Conservation (phyloP, 1,140 invertebrate genomes). For the Triops longicaudatus region DNA sequence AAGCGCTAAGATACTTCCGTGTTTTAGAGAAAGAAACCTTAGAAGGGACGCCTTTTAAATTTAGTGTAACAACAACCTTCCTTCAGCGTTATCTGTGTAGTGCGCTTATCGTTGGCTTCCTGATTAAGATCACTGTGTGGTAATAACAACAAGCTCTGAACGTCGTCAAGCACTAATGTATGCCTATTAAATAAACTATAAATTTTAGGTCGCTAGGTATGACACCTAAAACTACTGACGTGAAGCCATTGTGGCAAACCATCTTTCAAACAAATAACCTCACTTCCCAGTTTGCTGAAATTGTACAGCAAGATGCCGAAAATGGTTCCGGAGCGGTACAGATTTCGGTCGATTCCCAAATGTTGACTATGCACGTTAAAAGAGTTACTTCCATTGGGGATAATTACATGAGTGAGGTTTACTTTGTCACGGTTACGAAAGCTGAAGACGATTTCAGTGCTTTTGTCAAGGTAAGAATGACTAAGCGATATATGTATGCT, state of each 20-base stretch:
- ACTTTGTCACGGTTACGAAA: neutral
- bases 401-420: slow-evolving; percentile 29
- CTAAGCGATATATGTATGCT: neutral
- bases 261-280: neutral
- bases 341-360: neutral
- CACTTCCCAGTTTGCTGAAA: neutral
- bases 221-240: neutral
- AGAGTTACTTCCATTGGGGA: slow-evolving; percentile 17
- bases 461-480: neutral
- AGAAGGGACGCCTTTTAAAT: too few relatives aligned
- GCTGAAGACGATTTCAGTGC: neutral
- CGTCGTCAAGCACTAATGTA: too few relatives aligned
- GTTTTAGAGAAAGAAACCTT: too few relatives aligned
- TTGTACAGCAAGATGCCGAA: neutral
- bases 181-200: too few relatives aligned
- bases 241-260: neutral
- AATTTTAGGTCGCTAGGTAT: neutral
- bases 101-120: too few relatives aligned
- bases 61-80: too few relatives aligned
- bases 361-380: neutral
- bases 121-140: too few relatives aligned
- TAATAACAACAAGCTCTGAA: too few relatives aligned
- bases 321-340: neutral
- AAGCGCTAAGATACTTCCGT: too few relatives aligned
- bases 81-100: too few relatives aligned